These are phyloP conservation scores for Mastigias papua DNA, from an alignment of 30 jellyfish, hydroid and myxozoan species.

Conservation along the genomic window DNA sequence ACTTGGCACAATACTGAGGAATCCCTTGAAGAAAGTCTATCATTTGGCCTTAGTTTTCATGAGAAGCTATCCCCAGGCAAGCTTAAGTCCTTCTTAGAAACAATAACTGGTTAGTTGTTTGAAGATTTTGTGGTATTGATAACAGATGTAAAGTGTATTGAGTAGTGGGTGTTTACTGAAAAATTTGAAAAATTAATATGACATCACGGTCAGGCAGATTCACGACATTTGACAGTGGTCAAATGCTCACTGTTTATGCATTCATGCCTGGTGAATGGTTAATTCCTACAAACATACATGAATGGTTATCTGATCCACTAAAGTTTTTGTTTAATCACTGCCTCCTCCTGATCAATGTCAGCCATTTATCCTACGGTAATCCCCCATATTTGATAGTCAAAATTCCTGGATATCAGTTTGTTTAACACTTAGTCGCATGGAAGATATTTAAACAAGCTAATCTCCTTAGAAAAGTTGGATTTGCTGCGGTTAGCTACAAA, in stretches of 20 bases:
- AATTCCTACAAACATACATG: not conserved
- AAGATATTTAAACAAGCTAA: not conserved
- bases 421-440: not conserved
- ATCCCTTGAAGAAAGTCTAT: no score
- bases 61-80: no score
- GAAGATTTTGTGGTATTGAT: no score
- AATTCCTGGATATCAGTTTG: not conserved
- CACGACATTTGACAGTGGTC: no score
- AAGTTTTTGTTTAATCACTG: not conserved
- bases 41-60: no score
- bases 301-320: not conserved
- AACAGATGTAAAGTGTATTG: no score
- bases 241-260: not conserved
- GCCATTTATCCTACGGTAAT: not conserved
- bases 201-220: no score
- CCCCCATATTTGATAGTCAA: not conserved
- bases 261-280: not conserved
- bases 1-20: no score
- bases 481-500: not conserved
- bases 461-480: not conserved
- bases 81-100: no score
- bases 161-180: no score
- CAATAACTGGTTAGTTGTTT: no score
- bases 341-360: not conserved
- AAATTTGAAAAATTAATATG: no score